Evolutionary conservation across 1,140 invertebrate species (phyloP).

Genomic region (Heterodera schachtii): DNA sequence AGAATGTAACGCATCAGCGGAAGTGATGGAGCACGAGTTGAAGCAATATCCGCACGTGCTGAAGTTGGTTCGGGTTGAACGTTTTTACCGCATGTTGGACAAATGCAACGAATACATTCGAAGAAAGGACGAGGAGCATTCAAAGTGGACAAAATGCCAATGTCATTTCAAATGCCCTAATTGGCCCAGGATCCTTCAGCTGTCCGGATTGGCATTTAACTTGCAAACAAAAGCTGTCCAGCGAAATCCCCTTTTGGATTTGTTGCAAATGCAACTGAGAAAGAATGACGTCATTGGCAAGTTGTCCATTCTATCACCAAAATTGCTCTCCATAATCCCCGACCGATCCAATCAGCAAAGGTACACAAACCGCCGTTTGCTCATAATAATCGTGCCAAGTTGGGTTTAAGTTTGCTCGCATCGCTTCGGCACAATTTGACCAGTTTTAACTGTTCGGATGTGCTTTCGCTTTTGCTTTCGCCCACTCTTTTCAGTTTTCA

Average conservation of each 20-base stretch:
- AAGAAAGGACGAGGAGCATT: constrained; percentile 4
- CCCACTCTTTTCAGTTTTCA: constrained; percentile 43
- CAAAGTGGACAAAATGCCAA: neutral
- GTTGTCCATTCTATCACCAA: constrained; percentile 36
- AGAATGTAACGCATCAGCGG: neutral
- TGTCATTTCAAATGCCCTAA: too few relatives aligned
- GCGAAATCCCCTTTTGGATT: neutral
- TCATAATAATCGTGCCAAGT: neutral
- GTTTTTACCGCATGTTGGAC: constrained; percentile 5
- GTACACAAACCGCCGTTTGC: neutral
- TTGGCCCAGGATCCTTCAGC: neutral
- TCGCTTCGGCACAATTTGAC: neutral
- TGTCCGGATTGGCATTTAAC: neutral
- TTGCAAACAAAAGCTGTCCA: neutral
- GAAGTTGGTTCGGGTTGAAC: constrained; percentile 14
- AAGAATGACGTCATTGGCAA: neutral
- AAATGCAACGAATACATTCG: constrained; percentile 14
- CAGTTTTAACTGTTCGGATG: neutral
- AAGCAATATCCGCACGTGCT: constrained; percentile 20
- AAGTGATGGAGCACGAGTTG: neutral
- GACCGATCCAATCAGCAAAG: neutral
- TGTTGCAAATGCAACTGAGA: constrained; percentile 10
- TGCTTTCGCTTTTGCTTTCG: constrained; percentile 26
- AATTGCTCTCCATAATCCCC: constrained; percentile 35
- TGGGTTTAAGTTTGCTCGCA: neutral